Evolutionary conservation across 2,888 invertebrate species (phyloP), one percentile per base, ranked within the genome.

Genomic region (Metacarcinus magister): DNA sequence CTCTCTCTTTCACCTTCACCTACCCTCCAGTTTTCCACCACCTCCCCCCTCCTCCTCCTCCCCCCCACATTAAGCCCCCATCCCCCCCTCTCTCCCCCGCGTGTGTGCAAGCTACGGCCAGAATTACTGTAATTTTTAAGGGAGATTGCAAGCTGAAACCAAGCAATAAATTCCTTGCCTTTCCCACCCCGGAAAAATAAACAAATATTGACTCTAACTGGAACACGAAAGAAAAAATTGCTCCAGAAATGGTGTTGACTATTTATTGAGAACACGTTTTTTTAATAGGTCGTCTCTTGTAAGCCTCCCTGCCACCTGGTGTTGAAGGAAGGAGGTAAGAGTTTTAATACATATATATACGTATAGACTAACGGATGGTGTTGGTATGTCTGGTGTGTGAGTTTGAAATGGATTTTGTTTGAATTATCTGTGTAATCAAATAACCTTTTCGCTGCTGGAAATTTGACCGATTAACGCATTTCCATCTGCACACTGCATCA

Each of bases 71-170:
- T n/a, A 67, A 2, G 67, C 67, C 67, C 67, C 67, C 5, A 19
- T 16, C 60, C 1, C n/a, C 7, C 67, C 67, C 16, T n/a, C 67
- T 67, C n/a, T 0, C 32, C 82, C 32, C 32, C 28, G 28, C 82
- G 32, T 10, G 82, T 82, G 82, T 28, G 82, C 32, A 82, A 32
- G 82, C 82, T 82, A 82, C 82, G 82, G 82, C 82, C 82, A 82
- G 82, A 82, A 82, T 82, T 28, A 82, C 82, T 82, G 82, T 82
- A 82, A 82, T 82, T 82, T 82, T 82, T 82, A 82, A 82, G 82
- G 82, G 82, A 82, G 82, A 82, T 82, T 82, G 82, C 82, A 82
- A 82, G 82, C 82, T 82, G 28, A 5, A 82, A 23, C 82, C 82
- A 82, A 32, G 82, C 82, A 32, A 82, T 82, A 82, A 82, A 82